Base-by-base conservation (phyloP, 1,140 invertebrate genomes). In the Drosophila willistoni region DNA sequence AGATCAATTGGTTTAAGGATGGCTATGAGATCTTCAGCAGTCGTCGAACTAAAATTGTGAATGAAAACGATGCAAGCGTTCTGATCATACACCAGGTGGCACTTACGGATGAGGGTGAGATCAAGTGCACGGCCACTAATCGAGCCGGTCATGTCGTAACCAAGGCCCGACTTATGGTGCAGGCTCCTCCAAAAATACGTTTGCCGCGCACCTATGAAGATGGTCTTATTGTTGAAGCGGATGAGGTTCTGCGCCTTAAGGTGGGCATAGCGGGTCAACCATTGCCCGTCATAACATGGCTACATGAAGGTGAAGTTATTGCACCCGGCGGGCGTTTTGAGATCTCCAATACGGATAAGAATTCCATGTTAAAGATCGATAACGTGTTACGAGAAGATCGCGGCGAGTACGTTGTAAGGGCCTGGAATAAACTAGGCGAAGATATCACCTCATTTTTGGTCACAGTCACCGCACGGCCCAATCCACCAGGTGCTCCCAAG, bases 1-100 rank as follows among this genome's bases (percentile, higher is more conserved):
- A 96, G 78, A 95, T 99, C 22, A 95, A 95, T n/a, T 99, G 98
- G 98, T 98, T 96, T 92, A 97, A 97, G 92, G 96, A 98, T 91
- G 96, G 96, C 36, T 96, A 96, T 76, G 96, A 97, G 91, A 96
- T 97, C 64, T 97, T 97, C 84, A 97, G 96, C 86, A 96, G 96
- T 85, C 93, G 96, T 68, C 93, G 96, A 73, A 96, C 96, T 1
- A 95, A 95, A 75, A 96, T 97, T 68, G 92, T 95, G 0, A 96
- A 96, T 0, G 96, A 96, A 65, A 95, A 95, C 64, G 95, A 96
- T 19, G 94, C 93, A 33, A 97, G 96, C 91, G 94, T 95, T 34
- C 94, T 98, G 3, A 93, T 96, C n/a, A 96, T 97, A 77, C 95
- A 97, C 90, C 96, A 97, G 82, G 95, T 95, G 12, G 94, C 96